These are phyloP conservation scores for Podargus strigoides DNA, from an alignment of 2,797 vertebrate species.

Conservation along the genomic window DNA sequence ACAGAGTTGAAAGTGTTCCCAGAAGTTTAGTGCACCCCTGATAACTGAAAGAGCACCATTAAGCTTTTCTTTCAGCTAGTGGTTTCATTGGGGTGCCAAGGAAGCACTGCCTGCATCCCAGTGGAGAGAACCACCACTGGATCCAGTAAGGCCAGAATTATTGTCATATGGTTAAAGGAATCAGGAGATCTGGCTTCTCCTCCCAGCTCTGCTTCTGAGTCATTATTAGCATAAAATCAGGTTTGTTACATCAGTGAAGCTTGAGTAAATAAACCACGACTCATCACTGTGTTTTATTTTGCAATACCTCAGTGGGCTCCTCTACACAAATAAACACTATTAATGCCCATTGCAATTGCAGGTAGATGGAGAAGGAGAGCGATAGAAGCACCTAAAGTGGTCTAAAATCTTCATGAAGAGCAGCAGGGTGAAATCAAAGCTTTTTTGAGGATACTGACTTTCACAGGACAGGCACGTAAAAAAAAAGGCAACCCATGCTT, in stretches of 20 bases:
- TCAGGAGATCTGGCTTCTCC: constrained; percentile 47
- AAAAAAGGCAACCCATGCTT: background rate
- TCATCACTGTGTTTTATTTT: constrained; percentile 62
- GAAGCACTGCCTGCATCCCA: background rate
- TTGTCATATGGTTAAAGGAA: background rate
- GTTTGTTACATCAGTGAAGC: constrained; percentile 64
- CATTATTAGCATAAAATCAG: constrained; percentile 64
- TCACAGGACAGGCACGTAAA: background rate
- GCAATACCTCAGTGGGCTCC: constrained; percentile 54
- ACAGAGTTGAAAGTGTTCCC: background rate
- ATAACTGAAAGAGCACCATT: background rate
- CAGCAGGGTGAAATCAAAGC: background rate
- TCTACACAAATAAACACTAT: constrained; percentile 48
- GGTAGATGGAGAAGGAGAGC: background rate
- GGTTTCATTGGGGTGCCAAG: background rate
- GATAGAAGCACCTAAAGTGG: background rate
- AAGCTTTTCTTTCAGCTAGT: background rate
- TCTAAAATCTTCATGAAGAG: background rate
- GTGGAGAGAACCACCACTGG: background rate
- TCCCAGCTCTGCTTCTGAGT: constrained; percentile 44
- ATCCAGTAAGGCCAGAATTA: background rate
- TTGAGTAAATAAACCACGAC: constrained; percentile 64
- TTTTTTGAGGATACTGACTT: background rate
- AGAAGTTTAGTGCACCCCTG: background rate
- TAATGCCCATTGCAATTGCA: background rate